Percentiles rank a stretch among this genome's conserved stretches.
Evolutionary conservation across 2,797 vertebrate species (phyloP).

Genomic region (Aeoliscus strigatus): DNA sequence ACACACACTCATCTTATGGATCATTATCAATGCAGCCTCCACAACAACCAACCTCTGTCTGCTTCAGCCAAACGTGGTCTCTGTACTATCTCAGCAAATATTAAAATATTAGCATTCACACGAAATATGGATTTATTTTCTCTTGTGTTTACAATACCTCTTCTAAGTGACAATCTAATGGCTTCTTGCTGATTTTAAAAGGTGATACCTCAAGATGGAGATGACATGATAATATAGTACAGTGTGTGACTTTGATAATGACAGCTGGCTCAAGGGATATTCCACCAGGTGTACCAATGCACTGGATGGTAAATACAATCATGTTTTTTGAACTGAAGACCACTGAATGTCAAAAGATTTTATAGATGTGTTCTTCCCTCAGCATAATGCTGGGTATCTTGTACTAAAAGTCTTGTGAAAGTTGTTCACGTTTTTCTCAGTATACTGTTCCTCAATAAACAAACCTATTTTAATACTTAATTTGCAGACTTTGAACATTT

Average conservation of each 20-base stretch:
- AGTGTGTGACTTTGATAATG: conserved; percentile 28
- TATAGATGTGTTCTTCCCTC: conserved; percentile 65
- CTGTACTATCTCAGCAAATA: conserved; percentile 61
- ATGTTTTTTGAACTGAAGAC: conserved; percentile 68
- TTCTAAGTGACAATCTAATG: conserved; percentile 70
- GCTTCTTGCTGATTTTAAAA: conserved; percentile 61
- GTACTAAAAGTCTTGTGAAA: conserved; percentile 70
- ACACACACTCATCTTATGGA: conserved; percentile 42
- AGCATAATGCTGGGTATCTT: conserved; percentile 68
- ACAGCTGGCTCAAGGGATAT: conserved; percentile 39
- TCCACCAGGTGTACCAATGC: conserved; percentile 34
- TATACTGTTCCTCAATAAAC: conserved; percentile 70
- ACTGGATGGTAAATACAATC: conserved; percentile 51
- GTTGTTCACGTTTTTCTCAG: conserved; percentile 66
- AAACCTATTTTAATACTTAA: conserved; percentile 63
- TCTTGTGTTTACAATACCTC: conserved; percentile 67
- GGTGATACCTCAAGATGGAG: conserved; percentile 65
- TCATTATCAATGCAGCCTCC: conserved; percentile 51
- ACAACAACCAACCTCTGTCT: conserved; percentile 69
- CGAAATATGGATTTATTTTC: conserved; percentile 63
- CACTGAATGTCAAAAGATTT: conserved; percentile 74
- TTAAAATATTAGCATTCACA: conserved; percentile 63
- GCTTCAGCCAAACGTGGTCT: conserved; percentile 50
- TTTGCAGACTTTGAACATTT: conserved; percentile 35
- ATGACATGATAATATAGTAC: conserved; percentile 22